Base-by-base conservation (phyloP, 2,888 invertebrate species). In the Elysia crispata region DNA sequence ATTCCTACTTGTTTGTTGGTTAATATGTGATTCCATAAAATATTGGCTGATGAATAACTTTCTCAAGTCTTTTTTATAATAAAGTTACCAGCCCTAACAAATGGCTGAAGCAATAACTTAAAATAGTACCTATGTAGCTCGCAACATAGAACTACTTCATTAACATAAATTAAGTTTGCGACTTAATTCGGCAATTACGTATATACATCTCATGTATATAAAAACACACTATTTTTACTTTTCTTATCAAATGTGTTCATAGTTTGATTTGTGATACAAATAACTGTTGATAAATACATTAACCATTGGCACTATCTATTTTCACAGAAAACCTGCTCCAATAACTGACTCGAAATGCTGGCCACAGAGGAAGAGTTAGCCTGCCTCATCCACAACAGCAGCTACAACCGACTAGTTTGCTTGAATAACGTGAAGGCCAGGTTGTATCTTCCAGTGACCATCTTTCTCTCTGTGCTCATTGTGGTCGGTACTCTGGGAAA, bases 381-480 rank as follows among this genome's bases (percentile, higher is more conserved):
- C 30, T 76, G 67, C 23, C 41, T 78, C 13, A 50, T 66, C 25
- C 50, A 81, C 62, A 73, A 78, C 74, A 78, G 77, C 25, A 72
- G 74, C 8, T 13, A 41, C 8, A 54, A 31, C 3, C 82, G 83
- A 0, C 80, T 85, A 30, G 30, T 66, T 3, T 82, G 82, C 33
- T 79, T 87, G 74, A 90, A 90, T 75, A 87, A 88, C 33, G 86
- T 85, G 33, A 88, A 89, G 70, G 89, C 89, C 6, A 74, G 82
- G 57, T 83, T 86, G 23, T 90, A 90, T 76, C 80, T 90, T 18
- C 90, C 89, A 8, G 89, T 90, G 1, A 90, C 89, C 64, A 83
- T 87, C 13, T 90, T 88, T 74, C 86, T 90, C 85, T 81, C 83
- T 1, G 72, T 88, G 25, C 84, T 89, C 0, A 85, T 87, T 69